Evolutionary conservation across 1,140 invertebrate genomes (phyloP), one percentile per base, ranked within the genome.

Genomic region (Aphaenogaster ashmeadi): DNA sequence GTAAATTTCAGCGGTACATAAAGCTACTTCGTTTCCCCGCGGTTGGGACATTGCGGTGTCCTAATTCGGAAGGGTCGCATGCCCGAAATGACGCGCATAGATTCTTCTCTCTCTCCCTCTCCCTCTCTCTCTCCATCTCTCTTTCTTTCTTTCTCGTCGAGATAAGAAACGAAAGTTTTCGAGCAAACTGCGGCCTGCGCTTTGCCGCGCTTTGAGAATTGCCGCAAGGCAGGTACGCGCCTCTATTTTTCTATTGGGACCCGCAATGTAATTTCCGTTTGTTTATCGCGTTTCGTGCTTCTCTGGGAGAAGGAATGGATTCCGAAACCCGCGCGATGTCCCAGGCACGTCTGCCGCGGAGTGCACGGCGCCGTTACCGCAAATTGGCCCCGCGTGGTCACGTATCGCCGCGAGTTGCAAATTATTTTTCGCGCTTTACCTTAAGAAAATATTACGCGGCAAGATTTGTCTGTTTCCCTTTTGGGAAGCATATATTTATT

Each of bases 211-310:
- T 75, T 74, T 74, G 80, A 84, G 54, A 84, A 84, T 38, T 47
- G 54, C 41, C 54, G 69, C 21, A 72, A 54, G 69, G 44, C 54
- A 47, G n/a, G 13, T 71, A 83, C 69, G 41, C 69, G 52, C 56
- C 33, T 84, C 80, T 75, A 84, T 84, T 84, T 84, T 84, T 84
- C 80, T 74, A 84, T 84, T 41, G 74, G 44, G 58, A 11, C 36
- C 13, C 58, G 62, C 83, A 79, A 79, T 86, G 60, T 71, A 81
- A 87, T 87, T 87, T 81, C 64, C 86, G 75, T 83, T 87, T 87
- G 78, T 87, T 83, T 87, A 87, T 83, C 60, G 79, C 58, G 44
- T 87, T 87, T 54, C 85, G 50, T 87, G 74, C 52, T 87, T 80
- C 52, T 54, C 64, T 66, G 62, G 33, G 13, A 71, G 52, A 21